A percentile compares a stretch with the other conserved stretches of the same genome.
Evolutionary conservation across 2,888 invertebrate genomes (phyloP).

Genomic region (Pheosia gnoma): DNA sequence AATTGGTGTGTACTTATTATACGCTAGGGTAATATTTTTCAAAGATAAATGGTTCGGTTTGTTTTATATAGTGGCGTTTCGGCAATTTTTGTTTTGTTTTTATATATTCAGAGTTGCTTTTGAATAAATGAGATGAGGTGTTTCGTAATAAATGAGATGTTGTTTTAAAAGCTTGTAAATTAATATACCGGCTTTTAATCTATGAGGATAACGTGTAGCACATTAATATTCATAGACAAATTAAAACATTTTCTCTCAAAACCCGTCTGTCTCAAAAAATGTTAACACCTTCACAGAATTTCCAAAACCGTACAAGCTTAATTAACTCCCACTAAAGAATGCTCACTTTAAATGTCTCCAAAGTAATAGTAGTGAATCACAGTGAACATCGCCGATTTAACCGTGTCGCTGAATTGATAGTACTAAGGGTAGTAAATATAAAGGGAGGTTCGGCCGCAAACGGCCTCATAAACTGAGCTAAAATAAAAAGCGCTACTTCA

Average conservation of each 20-base stretch:
- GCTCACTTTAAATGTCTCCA: slow-evolving; percentile 40
- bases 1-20: slow-evolving; percentile 43
- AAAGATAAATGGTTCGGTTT: slow-evolving; percentile 23
- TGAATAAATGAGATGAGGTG: neutral
- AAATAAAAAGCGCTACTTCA: slow-evolving; percentile 62
- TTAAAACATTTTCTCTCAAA: no score
- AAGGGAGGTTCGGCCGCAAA: slow-evolving; percentile 54
- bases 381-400: slow-evolving; percentile 37
- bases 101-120: neutral
- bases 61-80: slow-evolving; percentile 12
- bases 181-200: neutral
- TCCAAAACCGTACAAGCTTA: slow-evolving; percentile 46
- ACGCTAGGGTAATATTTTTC: slow-evolving; percentile 34
- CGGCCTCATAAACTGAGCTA: slow-evolving; percentile 60
- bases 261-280: no score
- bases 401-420: slow-evolving; percentile 55
- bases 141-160: neutral
- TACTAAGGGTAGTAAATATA: slow-evolving; percentile 55
- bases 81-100: slow-evolving; percentile 6
- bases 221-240: no score
- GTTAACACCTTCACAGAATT: slow-evolving; percentile 2
- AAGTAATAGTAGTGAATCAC: slow-evolving; percentile 64
- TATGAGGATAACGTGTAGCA: no score
- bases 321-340: slow-evolving; percentile 61
- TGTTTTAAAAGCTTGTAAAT: neutral